Conservation (phyloP, 2,888 invertebrate species). For the Rhagophthalmus giganteus region DNA sequence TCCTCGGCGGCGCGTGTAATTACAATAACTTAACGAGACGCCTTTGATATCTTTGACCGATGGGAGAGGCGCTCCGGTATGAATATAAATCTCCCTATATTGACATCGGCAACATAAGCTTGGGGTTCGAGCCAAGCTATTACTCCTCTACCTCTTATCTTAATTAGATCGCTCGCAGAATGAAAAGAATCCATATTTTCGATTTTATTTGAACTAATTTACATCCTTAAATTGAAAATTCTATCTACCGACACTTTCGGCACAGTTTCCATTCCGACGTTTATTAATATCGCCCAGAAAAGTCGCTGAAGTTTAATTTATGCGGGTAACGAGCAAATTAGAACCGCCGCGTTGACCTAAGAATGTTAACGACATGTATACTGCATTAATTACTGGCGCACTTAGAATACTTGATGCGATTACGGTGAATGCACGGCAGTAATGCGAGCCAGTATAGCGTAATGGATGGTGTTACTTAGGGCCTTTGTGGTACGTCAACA, state of each 20-base stretch:
- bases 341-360: constrained; percentile 42
- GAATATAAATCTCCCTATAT: constrained; percentile 40
- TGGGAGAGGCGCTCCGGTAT: constrained; percentile 33
- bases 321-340: constrained; percentile 38
- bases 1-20: constrained; percentile 33
- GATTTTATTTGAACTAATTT: constrained; percentile 56
- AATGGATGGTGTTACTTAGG: constrained; percentile 45
- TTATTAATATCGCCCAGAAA: constrained; percentile 28
- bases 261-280: constrained; percentile 24
- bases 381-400: constrained; percentile 52
- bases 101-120: constrained; percentile 39
- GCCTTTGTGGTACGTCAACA: constrained; percentile 39
- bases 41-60: constrained; percentile 39
- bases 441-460: constrained; percentile 43
- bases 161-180: constrained; percentile 54
- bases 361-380: constrained; percentile 53
- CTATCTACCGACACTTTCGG: constrained; percentile 36
- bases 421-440: constrained; percentile 45
- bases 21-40: constrained; percentile 37
- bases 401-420: constrained; percentile 51
- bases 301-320: constrained; percentile 29
- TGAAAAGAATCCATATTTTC: constrained; percentile 56
- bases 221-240: constrained; percentile 55
- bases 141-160: constrained; percentile 51
- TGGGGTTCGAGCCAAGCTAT: constrained; percentile 41